Base-by-base conservation (phyloP, 2,113 vertebrate species). In the Jaculus jaculus region DNA sequence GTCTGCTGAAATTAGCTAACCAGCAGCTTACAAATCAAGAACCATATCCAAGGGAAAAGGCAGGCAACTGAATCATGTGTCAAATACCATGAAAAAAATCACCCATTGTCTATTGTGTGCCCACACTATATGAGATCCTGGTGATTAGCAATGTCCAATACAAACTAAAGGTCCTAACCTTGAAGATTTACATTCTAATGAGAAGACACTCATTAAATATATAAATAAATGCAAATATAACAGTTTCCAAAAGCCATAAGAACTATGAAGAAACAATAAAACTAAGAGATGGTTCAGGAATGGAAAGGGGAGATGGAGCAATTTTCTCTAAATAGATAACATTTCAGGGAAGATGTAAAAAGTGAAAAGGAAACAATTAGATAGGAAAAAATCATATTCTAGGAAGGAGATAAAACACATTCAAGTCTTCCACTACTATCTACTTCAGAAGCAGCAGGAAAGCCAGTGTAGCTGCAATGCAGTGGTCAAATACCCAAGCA, bases 341-440 rank as follows among this genome's bases (percentile, higher is more conserved):
- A 51, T 81, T n/a, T 65, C 60, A 26, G 24, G 5, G 54, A 80
- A 77, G 26, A 78, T 15, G 30, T 83, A 16, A 86, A 26, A 87
- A 37, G 42, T 34, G 54, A 54, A 23, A 23, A 91, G 9, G 42
- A 75, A 84, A 26, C 15, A 47, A 71, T 30, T 75, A 7, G 8
- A 42, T 84, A 92, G 42, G 54, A 47, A 47, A 90, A 95, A 94
- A 88, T 72, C 37, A 34, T 13, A 66, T 66, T 51, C 30, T 66
- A 60, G 30, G 66, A 21, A 73, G 32, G 90, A n/a, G 16, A 47
- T 47, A 90, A 71, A 69, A 80, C 42, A 21, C 61, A 71, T 8
- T 54, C 42, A 28, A 37, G 72, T 7, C 18, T 34, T 42, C 63
- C 47, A 7, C 37, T 94, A 34, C 30, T 61, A 7, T 39, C 0